A percentile compares a stretch with the other conserved stretches of the same genome.
These are phyloP conservation scores for Syngnathus typhle DNA, from an alignment of 2,113 vertebrate species.

Conservation along the genomic window DNA sequence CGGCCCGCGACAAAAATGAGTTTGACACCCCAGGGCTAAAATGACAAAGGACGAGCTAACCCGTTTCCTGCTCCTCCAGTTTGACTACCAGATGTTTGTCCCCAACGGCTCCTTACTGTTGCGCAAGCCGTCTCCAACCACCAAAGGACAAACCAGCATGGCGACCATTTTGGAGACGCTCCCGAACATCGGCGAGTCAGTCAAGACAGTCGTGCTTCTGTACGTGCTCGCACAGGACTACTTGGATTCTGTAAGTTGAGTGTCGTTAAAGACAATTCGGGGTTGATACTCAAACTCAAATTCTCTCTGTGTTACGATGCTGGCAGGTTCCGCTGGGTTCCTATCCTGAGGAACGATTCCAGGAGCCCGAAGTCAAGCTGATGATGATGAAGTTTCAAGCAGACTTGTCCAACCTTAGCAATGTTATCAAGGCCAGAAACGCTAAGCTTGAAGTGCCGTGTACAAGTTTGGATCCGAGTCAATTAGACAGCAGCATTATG, in stretches of 20 bases:
- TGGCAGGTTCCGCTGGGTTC: constrained; percentile 42
- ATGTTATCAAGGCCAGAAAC: constrained; percentile 43
- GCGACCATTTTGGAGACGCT: constrained; percentile 39
- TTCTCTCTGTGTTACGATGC: neutral
- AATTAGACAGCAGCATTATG: constrained; percentile 45
- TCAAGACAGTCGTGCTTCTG: fast-evolving
- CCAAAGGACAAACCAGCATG: constrained; percentile 47
- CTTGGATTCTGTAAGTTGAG: constrained; percentile 16
- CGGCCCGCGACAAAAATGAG: no score
- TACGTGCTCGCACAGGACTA: constrained; percentile 13
- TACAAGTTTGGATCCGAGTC: constrained; percentile 37
- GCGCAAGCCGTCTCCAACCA: constrained; percentile 40
- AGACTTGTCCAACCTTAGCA: constrained; percentile 36
- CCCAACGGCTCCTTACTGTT: constrained; percentile 42
- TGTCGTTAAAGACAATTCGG: no score
- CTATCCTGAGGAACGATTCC: constrained; percentile 43
- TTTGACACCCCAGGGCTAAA: no score
- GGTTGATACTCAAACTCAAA: no score
- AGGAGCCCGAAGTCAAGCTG: constrained; percentile 23
- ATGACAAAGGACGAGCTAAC: neutral
- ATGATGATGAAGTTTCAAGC: constrained; percentile 42
- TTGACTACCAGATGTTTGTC: constrained; percentile 42
- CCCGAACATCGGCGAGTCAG: constrained; percentile 29
- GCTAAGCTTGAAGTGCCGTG: constrained; percentile 38
- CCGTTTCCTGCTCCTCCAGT: constrained; percentile 33